A percentile compares a stretch with the other conserved stretches of the same genome.
Conservation (phyloP, 23 tunicate genomes). For the Trididemnum nubilum region DNA sequence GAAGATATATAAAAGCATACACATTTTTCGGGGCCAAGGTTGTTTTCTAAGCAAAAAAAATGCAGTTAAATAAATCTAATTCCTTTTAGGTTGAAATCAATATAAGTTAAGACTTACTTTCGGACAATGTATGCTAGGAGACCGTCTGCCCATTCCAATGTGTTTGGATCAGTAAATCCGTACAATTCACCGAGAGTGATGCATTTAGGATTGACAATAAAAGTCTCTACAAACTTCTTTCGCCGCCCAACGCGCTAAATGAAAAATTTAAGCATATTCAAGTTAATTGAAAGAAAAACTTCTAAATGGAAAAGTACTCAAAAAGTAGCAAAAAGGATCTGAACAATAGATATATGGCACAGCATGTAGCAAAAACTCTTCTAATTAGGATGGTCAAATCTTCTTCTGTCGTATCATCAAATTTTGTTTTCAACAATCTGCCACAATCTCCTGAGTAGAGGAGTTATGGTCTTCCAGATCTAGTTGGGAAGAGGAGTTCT, state of each 20-base stretch:
- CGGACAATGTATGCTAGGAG: slow-evolving; percentile 79
- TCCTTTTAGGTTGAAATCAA: neutral
- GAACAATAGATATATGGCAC: no score
- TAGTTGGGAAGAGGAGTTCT: no score
- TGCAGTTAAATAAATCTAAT: neutral
- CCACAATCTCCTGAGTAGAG: no score
- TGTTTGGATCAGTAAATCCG: slow-evolving; percentile 87
- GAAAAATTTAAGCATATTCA: neutral
- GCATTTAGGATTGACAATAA: slow-evolving; percentile 82
- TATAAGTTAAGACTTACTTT: slow-evolving; percentile 44
- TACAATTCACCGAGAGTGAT: slow-evolving; percentile 91
- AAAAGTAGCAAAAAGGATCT: no score
- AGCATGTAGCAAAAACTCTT: no score
- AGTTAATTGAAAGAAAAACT: neutral
- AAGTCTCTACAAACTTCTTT: slow-evolving; percentile 59
- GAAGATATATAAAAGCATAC: no score
- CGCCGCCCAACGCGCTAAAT: slow-evolving; percentile 54
- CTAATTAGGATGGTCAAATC: no score
- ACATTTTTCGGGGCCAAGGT: no score
- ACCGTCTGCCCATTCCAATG: slow-evolving; percentile 95
- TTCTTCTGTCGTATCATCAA: no score
- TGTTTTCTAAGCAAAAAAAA: no score
- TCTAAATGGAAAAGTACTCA: neutral
- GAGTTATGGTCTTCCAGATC: no score
- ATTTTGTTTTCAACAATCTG: no score